Conservation (phyloP, 1,140 invertebrate genomes). For the Aphaenogaster floridana region DNA sequence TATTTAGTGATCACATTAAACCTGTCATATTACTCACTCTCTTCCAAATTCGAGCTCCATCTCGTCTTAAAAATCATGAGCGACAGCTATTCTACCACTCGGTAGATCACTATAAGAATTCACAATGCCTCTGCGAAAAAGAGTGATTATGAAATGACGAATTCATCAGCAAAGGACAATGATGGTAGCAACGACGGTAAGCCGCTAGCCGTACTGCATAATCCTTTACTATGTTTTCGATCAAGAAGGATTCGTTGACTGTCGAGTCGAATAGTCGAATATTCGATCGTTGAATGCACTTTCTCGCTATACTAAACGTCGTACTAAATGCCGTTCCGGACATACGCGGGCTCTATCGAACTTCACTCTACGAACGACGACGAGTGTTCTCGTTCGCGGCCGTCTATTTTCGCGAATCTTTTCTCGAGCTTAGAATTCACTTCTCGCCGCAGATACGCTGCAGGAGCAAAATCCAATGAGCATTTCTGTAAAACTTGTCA, state of each 20-base stretch:
- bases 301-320: neutral
- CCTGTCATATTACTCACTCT: constrained; percentile 32
- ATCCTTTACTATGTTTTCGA: neutral
- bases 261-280: neutral
- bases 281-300: neutral
- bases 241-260: neutral
- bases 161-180: neutral
- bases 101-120: too few species aligned
- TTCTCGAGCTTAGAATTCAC: constrained; percentile 1
- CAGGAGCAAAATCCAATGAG: neutral
- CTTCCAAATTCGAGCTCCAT: constrained; percentile 7
- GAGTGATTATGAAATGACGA: constrained; percentile 14
- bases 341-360: constrained; percentile 27
- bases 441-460: neutral
- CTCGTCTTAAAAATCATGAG: neutral
- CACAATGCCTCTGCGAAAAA: neutral
- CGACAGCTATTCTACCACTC: neutral
- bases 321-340: neutral
- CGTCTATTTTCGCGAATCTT: neutral
- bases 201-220: neutral
- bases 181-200: neutral
- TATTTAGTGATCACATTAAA: neutral
- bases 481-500: neutral
- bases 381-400: neutral
- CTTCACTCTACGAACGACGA: constrained; percentile 3